Base-by-base conservation (phyloP, 2,113 vertebrate genomes). In the Leptocoma aspasia region DNA sequence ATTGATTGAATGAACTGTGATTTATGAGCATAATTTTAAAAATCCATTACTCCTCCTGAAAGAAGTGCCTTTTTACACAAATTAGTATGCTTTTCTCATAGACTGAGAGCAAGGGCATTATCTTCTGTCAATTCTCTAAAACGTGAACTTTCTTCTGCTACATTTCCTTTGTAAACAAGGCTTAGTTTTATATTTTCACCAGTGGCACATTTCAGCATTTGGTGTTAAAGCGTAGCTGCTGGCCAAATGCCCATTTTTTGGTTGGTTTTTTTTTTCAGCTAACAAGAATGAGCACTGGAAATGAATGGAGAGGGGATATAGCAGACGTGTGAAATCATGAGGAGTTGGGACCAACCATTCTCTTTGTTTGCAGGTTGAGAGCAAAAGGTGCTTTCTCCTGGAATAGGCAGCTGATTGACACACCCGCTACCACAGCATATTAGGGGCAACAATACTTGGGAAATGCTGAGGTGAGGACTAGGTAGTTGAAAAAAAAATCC, bases 1-100 rank as follows among this genome's bases (percentile, higher is more conserved):
- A 72, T 11, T 37, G 37, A 88, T 10, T 75, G 86, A 92, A 90
- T 70, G 22, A 70, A 65, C 72, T n/a, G 37, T 72, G 63, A 90
- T 86, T 89, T 77, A 27, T 31, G 85, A 61, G 23, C 8, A 71
- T 54, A 4, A 68, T 53, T 88, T 80, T 6, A 60, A 92, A 90
- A 86, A 81, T 35, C 15, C 20, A 57, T 49, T 76, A 44, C 16
- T 84, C 11, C 33, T 86, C 56, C 82, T 84, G 42, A 79, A 84
- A 84, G 13, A 86, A 71, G 20, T 3, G 3, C 4, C 35, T 66
- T 93, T 92, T 92, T 52, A 78, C 49, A 79, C 2, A 71, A 53
- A 50, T 44, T 49, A 82, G 37, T 52, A 66, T 10, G 10, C 14
- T 68, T 86, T 47, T 42, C 50, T 54, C 5, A 4, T 14, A 59